phyloP scores from a whole-genome alignment of 2,113 vertebrate genomes.

The Cyphomyrus discorhynchus region DNA sequence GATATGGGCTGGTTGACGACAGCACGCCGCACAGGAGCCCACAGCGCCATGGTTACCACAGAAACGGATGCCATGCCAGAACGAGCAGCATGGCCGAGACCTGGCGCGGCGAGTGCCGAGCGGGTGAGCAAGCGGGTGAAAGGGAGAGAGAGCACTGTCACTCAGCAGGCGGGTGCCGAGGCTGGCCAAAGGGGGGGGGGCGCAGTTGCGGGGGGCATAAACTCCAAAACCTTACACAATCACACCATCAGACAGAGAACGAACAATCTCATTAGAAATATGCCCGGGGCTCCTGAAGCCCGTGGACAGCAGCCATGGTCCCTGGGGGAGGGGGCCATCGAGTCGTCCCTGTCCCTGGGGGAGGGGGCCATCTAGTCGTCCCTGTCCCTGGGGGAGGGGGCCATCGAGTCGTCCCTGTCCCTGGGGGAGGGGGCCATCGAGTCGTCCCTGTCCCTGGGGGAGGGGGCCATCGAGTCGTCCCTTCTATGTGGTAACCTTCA shows the following conservation, averaged over 20 bases:
- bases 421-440: no score
- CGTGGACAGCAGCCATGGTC: no score
- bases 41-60: constrained; percentile 56
- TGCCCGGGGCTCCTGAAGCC: background rate
- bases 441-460: no score
- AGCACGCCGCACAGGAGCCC: constrained; percentile 52
- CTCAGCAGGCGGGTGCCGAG: background rate
- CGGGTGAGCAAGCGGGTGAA: background rate
- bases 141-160: background rate
- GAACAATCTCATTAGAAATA: background rate
- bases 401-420: no score
- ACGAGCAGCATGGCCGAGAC: background rate
- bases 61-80: constrained; percentile 49
- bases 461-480: no score
- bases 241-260: background rate
- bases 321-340: no score
- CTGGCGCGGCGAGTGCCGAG: background rate
- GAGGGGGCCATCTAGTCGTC: no score
- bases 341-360: no score
- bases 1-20: constrained; percentile 40
- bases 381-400: no score
- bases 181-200: background rate
- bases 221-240: background rate
- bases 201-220: no score
- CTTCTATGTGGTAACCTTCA: background rate